Conservation (phyloP, 2,888 invertebrate species). For the Amphipyra berbera region DNA sequence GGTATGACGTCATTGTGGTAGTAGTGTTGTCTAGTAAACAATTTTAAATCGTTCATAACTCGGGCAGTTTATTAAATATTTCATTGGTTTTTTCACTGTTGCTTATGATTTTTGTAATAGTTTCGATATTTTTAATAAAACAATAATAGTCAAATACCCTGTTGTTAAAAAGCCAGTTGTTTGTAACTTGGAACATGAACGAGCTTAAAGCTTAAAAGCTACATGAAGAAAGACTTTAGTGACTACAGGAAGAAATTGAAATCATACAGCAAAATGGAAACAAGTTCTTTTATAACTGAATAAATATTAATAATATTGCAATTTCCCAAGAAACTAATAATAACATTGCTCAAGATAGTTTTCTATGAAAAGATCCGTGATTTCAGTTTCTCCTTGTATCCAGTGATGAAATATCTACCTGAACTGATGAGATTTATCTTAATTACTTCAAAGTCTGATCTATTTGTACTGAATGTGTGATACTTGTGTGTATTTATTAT, state of each 20-base stretch:
- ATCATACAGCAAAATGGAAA: not conserved
- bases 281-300: too few relatives aligned
- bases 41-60: too few relatives aligned
- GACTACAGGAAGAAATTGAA: slow-evolving; percentile 30
- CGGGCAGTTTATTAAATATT: too few relatives aligned
- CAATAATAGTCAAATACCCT: too few relatives aligned
- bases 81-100: too few relatives aligned
- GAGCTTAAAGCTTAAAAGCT: slow-evolving; percentile 33
- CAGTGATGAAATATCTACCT: slow-evolving; percentile 12
- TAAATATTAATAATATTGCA: too few relatives aligned
- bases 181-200: slow-evolving; percentile 6
- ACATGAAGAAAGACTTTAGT: not conserved
- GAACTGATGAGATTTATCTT: slow-evolving; percentile 46
- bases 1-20: too few relatives aligned
- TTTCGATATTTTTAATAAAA: too few relatives aligned
- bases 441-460: slow-evolving; percentile 59
- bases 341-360: not conserved
- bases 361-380: not conserved
- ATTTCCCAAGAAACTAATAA: not conserved
- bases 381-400: slow-evolving; percentile 12
- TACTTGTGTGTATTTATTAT: slow-evolving; percentile 53
- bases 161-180: not conserved
- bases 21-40: too few relatives aligned
- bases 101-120: too few relatives aligned
- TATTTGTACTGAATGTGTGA: slow-evolving; percentile 61